phyloP scores from a whole-genome alignment of 1,140 invertebrate species.

The Drosophila sechellia region DNA sequence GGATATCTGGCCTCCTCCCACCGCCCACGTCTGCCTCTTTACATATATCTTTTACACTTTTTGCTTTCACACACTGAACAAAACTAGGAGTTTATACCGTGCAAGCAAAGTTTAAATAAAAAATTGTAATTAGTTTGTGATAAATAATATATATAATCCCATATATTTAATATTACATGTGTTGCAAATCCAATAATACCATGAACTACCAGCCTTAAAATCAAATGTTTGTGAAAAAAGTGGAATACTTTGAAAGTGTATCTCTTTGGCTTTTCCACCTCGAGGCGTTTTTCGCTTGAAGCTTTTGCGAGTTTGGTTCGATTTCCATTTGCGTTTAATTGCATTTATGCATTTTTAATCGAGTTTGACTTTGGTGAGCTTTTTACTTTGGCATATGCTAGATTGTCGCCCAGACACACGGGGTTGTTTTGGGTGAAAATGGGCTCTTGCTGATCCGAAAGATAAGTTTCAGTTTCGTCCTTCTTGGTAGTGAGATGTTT shows the following conservation, averaged over 20 bases:
- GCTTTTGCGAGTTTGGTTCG: constrained; percentile 55
- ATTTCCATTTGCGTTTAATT: constrained; percentile 61
- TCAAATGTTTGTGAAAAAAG: too few species aligned
- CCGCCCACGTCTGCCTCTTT: constrained; percentile 30
- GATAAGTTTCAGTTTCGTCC: constrained; percentile 33
- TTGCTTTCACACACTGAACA: constrained; percentile 1
- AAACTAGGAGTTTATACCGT: background rate
- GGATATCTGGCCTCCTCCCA: constrained; percentile 13
- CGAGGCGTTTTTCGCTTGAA: constrained; percentile 12
- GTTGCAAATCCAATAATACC: too few species aligned
- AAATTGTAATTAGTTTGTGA: background rate
- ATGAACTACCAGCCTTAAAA: too few species aligned
- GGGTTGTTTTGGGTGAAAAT: constrained; percentile 2
- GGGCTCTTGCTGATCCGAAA: constrained; percentile 10
- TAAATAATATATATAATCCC: too few species aligned
- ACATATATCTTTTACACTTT: constrained; percentile 39
- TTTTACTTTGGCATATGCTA: constrained; percentile 49
- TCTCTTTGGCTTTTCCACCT: constrained; percentile 5
- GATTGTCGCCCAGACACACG: background rate
- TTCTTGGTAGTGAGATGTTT: constrained; percentile 22
- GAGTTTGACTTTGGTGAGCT: constrained; percentile 56
- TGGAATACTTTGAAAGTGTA: background rate
- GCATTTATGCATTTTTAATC: constrained; percentile 61
- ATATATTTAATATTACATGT: too few species aligned
- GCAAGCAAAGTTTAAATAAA: background rate